phyloP scores from a whole-genome alignment of 2,888 invertebrate genomes.

The Coenonympha glycerion region DNA sequence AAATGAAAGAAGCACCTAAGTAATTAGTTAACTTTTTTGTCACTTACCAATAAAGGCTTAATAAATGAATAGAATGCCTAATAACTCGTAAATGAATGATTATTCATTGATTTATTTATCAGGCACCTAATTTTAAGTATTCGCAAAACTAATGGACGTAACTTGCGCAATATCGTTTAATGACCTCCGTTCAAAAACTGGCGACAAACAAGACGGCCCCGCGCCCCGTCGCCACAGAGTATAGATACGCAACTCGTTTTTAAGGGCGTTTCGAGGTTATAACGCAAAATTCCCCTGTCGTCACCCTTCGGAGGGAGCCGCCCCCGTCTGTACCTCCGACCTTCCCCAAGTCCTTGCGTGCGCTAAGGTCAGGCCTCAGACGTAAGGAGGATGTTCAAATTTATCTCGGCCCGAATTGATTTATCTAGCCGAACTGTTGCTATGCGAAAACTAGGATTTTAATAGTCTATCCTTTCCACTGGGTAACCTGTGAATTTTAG shows the following conservation, averaged over 20 bases:
- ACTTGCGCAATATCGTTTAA: conserved; percentile 20
- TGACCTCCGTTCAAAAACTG: conserved; percentile 29
- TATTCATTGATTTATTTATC: too few species aligned
- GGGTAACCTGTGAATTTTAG: too few species aligned
- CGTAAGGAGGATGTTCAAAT: conserved; percentile 26
- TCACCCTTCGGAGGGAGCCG: conserved; percentile 45
- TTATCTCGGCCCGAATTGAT: conserved; percentile 24
- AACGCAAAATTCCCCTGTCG: conserved; percentile 53
- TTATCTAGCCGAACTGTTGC: conserved; percentile 23
- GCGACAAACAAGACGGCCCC: conserved; percentile 32
- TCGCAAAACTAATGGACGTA: too few species aligned
- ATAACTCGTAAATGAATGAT: too few species aligned
- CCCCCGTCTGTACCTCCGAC: conserved; percentile 44
- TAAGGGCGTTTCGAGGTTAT: conserved; percentile 68
- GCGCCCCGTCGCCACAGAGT: too few species aligned
- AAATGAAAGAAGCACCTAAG: too few species aligned
- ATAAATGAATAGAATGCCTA: too few species aligned
- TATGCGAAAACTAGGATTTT: neutral
- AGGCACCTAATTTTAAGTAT: too few species aligned
- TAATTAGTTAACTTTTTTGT: too few species aligned
- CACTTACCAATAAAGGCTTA: too few species aligned
- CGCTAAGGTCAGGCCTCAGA: conserved; percentile 49
- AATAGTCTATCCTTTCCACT: too few species aligned
- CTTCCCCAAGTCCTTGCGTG: conserved; percentile 59
- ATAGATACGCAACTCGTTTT: conserved; percentile 36